Conservation (phyloP, 2,113 vertebrate genomes). For the Bubo bubo region DNA sequence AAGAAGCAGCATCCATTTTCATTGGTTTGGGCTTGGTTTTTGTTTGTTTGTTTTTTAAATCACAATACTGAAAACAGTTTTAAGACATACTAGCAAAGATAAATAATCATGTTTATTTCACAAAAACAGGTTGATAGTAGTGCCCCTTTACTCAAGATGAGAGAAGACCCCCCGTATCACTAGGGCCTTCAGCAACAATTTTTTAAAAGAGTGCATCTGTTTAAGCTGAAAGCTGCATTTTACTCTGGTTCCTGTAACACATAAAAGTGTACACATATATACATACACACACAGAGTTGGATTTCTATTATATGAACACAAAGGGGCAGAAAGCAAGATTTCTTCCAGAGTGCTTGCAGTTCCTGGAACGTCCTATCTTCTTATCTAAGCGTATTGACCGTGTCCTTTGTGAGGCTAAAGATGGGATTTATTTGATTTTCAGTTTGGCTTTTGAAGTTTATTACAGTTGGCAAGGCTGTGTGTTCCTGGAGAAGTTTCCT, state of each 20-base stretch:
- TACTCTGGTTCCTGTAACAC: background rate
- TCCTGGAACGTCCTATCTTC: background rate
- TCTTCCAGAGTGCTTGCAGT: background rate
- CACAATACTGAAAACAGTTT: background rate
- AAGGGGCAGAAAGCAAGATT: background rate
- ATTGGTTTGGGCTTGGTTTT: background rate
- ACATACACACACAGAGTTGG: background rate
- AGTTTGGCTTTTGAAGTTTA: conserved; percentile 27
- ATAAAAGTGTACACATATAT: background rate
- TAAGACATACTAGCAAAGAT: background rate
- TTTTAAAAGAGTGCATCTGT: background rate
- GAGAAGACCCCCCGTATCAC: background rate
- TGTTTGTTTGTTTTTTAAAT: background rate
- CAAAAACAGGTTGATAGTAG: background rate
- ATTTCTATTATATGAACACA: background rate
- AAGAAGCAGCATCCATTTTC: background rate
- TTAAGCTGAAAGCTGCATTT: background rate
- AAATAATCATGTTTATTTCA: background rate
- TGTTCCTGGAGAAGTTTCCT: background rate
- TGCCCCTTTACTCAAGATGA: background rate
- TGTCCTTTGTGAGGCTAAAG: background rate
- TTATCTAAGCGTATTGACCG: background rate
- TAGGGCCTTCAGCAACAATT: background rate
- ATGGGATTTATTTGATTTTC: background rate
- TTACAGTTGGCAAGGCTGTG: conserved; percentile 1